A percentile compares a stretch with the other conserved stretches of the same genome.
These are phyloP conservation scores for Drosophila kanekoi DNA, from an alignment of 2,888 invertebrate genomes.

Conservation along the genomic window DNA sequence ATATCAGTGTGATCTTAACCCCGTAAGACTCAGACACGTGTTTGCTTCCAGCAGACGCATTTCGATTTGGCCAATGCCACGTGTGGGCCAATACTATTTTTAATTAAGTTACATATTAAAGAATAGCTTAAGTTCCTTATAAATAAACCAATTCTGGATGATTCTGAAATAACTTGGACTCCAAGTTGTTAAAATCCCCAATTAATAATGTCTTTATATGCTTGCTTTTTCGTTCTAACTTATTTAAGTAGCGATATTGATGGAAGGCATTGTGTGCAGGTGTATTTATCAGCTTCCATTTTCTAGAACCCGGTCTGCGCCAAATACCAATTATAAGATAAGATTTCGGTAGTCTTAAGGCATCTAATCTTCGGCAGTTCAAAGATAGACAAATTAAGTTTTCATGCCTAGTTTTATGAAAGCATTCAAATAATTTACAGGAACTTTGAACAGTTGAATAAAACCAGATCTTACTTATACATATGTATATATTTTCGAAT, in stretches of 20 bases:
- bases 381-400: neutral
- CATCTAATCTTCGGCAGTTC: neutral
- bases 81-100: slow-evolving; percentile 38
- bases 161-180: no score
- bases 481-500: no score
- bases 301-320: neutral
- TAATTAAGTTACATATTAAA: neutral
- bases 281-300: neutral
- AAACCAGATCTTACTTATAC: no score
- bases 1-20: slow-evolving; percentile 82
- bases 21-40: slow-evolving; percentile 84
- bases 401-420: no score
- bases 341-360: neutral
- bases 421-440: no score
- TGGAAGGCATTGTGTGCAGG: no score
- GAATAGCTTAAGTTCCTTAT: neutral
- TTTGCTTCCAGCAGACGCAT: slow-evolving; percentile 35
- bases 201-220: no score
- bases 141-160: no score
- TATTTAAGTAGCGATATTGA: no score
- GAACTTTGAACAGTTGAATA: no score
- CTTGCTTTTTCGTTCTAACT: no score
- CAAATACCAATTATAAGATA: neutral
- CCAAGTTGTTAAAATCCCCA: no score
- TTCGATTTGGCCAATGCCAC: slow-evolving; percentile 42